Base-by-base conservation (phyloP, 2,113 vertebrate species). In the Pipa parva region DNA sequence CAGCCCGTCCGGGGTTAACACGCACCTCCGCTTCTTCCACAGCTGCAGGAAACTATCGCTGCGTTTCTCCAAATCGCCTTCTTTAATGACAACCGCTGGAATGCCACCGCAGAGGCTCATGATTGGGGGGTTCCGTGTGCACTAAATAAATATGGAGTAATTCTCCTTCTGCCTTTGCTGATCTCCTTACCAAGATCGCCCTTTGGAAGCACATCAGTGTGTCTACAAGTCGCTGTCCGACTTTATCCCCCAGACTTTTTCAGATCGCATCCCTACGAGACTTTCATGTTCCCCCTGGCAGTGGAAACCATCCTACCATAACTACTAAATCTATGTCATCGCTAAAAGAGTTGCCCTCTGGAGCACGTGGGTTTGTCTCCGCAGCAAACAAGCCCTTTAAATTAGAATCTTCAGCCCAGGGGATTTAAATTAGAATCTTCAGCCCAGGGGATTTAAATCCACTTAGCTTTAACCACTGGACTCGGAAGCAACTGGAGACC, bases 1-100 rank as follows among this genome's bases (percentile, higher is more conserved):
- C 54, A 98, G 85, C 60, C 93, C 93, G 72, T 98, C 95, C 78
- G 95, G 93, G 13, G 95, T 97, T 74, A 98, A 90, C 76, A 96
- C 89, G 81, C 95, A 98, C 68, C 83, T 93, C 78, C 96, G 95
- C 82, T 96, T 95, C 87, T 97, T 98, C 96, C 96, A 99, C 55
- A 96, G 93, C 91, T 98, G 96, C 80, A 99, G 91, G 73, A 98
- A 80, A 58, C 96, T 95, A 75, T 95, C 93, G 78, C 95, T 97
- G 52, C 95, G 80, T 80, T 99, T 98, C 88, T 97, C 94, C 85
- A 98, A 77, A 77, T 93, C 81, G 4, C 96, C 96, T 76, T 97
- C 93, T 84, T 97, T 97, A 15, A 70, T 61, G 13, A 58, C 21
- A 5, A 22, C 31, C 15, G 48, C 28, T 1, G 57, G 18, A 2